Evolutionary conservation across 2,888 invertebrate genomes (phyloP), one percentile per base, ranked within the genome.

Genomic region (Eretmocerus hayati): DNA sequence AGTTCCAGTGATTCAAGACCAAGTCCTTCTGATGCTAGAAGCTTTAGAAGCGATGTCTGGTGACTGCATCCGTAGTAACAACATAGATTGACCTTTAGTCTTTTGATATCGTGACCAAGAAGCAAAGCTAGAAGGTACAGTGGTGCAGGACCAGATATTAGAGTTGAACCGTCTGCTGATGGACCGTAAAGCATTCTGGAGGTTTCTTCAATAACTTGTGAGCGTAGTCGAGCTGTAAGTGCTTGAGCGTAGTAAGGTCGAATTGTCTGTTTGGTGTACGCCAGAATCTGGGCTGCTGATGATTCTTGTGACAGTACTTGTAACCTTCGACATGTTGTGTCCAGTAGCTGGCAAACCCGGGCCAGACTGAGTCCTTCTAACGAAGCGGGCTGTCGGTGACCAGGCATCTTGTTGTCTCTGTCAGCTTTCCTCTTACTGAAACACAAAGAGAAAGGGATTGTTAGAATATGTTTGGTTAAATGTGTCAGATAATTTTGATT

Each of bases 1-100:
- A 74, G 52, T 46, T 73, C 70, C 20, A 74, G 52, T 2, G 65
- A 66, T 32, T 69, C 66, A 2, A 74, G 49, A 18, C 73, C 73
- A 13, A 58, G 57, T 11, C 73, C 73, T 46, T 73, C 72, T 0
- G 59, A 55, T 0, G 71, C 66, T 11, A 74, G 54, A n/a, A 73
- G 59, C 26, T 67, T 66, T 2, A 74, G 54, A 11, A 74, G 48
- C 2, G 70, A 70, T 3, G 71, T 69, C 54, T 74, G 74, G 54
- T 74, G 73, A 31, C 72, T 73, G 54, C 74, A 74, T 13, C 73
- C 73, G 46, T 74, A 74, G 50, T 74, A 74, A 56, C 74, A 74
- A 56, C 74, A 74, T 2, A 74, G 60, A 50, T 72, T 70, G 11
- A 74, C 67, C 36, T 65, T 62, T 23, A 74, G 59, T 16, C 62